These are phyloP conservation scores for Barbus barbus DNA, from an alignment of 2,113 vertebrate genomes.

Conservation along the genomic window DNA sequence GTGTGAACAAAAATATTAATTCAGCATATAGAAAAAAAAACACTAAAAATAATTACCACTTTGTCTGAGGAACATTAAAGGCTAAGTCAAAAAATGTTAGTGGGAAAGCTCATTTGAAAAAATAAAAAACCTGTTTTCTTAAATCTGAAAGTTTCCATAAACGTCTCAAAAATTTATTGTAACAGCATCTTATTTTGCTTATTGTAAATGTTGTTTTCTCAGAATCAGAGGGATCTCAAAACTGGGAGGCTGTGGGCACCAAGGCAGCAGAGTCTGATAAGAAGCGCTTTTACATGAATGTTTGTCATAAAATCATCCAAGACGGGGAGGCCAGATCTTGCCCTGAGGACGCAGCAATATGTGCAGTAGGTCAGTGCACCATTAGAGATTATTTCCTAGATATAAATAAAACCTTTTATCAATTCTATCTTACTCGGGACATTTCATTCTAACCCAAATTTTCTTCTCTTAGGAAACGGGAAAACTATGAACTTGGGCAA, in stretches of 20 bases:
- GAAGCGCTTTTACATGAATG: constrained; percentile 84
- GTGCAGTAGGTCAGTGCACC: constrained; percentile 85
- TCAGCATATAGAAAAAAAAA: too few species aligned
- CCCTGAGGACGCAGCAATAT: constrained; percentile 80
- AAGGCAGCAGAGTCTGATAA: constrained; percentile 64
- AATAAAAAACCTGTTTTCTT: not conserved
- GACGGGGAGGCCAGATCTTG: constrained; percentile 75
- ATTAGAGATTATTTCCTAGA: not conserved
- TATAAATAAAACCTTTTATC: too few species aligned
- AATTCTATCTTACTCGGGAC: not conserved
- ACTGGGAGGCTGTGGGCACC: constrained; percentile 89
- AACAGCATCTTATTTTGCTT: not conserved
- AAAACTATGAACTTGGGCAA: constrained; percentile 80
- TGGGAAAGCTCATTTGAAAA: too few species aligned
- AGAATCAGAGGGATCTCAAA: constrained; percentile 75
- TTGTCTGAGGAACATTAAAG: too few species aligned
- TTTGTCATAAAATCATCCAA: constrained; percentile 85
- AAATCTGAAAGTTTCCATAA: not conserved
- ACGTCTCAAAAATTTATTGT: not conserved
- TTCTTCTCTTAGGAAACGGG: constrained; percentile 73
- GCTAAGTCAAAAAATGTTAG: too few species aligned
- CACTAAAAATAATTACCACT: too few species aligned
- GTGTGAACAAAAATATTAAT: too few species aligned
- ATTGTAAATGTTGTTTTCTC: constrained; percentile 38
- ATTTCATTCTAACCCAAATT: not conserved